phyloP scores from a whole-genome alignment of 1,140 invertebrate genomes.

The Caenorhabditis elegans region DNA sequence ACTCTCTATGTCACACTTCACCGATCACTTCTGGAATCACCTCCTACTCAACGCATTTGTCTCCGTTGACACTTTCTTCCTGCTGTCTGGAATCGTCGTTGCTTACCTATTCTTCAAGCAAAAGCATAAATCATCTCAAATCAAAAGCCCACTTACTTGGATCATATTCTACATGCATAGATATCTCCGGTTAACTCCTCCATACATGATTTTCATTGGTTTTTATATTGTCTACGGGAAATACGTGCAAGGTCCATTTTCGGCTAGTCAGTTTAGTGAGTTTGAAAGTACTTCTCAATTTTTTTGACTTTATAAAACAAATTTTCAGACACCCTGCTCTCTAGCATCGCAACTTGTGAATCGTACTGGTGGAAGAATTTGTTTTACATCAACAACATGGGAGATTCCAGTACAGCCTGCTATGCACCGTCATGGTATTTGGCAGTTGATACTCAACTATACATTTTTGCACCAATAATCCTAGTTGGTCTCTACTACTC shows the following conservation, averaged over 20 bases:
- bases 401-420: too few relatives aligned
- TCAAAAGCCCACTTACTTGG: conserved; percentile 40
- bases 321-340: conserved; percentile 43
- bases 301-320: not conserved
- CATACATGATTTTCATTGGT: conserved; percentile 48
- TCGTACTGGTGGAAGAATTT: conserved; percentile 69
- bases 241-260: conserved; percentile 51
- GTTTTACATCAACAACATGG: conserved; percentile 68
- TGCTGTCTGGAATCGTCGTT: conserved; percentile 40
- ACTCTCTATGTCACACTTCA: not conserved
- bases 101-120: conserved; percentile 45
- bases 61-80: conserved; percentile 45
- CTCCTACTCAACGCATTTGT: conserved; percentile 33
- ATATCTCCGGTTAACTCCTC: conserved; percentile 47
- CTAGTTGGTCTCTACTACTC: not conserved
- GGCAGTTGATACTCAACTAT: not conserved
- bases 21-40: not conserved
- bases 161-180: conserved; percentile 41
- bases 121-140: not conserved
- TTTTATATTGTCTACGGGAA: conserved; percentile 60
- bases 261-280: not conserved
- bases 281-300: not conserved
- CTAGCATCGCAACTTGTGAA: conserved; percentile 60
- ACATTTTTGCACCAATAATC: not conserved
- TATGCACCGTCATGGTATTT: not conserved